Percentiles rank a stretch among this genome's conserved stretches.
phyloP scores from a whole-genome alignment of 2,888 invertebrate species.

The Sphaerophoria taeniata region DNA sequence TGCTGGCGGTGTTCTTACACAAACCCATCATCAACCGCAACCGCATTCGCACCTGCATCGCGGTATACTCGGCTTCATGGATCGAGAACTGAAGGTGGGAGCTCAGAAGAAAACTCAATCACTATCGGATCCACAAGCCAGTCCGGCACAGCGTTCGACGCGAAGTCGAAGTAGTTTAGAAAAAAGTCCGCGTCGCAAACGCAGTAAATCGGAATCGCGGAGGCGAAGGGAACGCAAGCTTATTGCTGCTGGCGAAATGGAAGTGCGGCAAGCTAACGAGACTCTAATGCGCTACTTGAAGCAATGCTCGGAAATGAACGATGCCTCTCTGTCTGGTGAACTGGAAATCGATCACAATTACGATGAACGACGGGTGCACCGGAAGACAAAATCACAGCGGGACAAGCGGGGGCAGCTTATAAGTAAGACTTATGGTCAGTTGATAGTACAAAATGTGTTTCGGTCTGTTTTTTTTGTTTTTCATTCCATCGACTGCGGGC shows the following conservation, averaged over 20 bases:
- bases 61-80: constrained; percentile 82
- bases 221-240: constrained; percentile 82
- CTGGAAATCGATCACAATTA: constrained; percentile 82
- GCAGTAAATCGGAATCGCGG: constrained; percentile 83
- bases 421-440: constrained; percentile 79
- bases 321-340: constrained; percentile 82
- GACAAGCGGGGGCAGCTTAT: constrained; percentile 82
- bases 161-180: constrained; percentile 82
- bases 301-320: constrained; percentile 83
- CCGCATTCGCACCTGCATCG: constrained; percentile 80
- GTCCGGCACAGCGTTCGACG: constrained; percentile 82
- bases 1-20: constrained; percentile 78
- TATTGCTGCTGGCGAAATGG: constrained; percentile 83
- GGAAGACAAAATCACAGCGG: constrained; percentile 83
- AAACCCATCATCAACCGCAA: constrained; percentile 79
- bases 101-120: constrained; percentile 81
- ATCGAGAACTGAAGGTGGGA: constrained; percentile 81
- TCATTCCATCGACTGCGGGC: neutral
- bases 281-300: constrained; percentile 83
- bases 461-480: neutral
- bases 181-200: constrained; percentile 82
- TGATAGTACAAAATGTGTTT: neutral
- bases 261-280: constrained; percentile 83
- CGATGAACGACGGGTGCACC: constrained; percentile 82
- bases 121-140: constrained; percentile 82